A percentile compares a stretch with the other conserved stretches of the same genome.
phyloP scores from a whole-genome alignment of 2,113 vertebrate genomes.

The Ctenodactylus gundi region DNA sequence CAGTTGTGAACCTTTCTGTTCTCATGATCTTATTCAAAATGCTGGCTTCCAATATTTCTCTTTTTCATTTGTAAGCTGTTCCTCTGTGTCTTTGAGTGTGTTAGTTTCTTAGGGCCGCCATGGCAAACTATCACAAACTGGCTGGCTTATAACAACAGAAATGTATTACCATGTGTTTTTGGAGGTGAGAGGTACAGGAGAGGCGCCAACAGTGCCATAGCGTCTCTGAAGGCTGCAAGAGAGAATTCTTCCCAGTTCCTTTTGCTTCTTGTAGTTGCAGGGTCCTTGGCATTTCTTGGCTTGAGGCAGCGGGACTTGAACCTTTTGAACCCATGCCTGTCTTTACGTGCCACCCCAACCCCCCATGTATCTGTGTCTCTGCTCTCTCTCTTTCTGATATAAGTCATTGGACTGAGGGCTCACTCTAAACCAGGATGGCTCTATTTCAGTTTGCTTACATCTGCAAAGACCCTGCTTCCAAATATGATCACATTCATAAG shows the following conservation, averaged over 20 bases:
- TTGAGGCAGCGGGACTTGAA: neutral
- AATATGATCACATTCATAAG: neutral
- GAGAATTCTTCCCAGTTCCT: neutral
- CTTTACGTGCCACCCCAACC: neutral
- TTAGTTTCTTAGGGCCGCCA: neutral
- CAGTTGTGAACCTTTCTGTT: accelerated
- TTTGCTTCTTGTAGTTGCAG: neutral
- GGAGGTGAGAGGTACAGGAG: neutral
- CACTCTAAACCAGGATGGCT: neutral
- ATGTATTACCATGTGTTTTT: neutral
- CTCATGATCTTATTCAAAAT: accelerated
- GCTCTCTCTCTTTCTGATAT: neutral
- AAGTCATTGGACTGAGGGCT: neutral
- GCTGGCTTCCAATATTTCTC: neutral
- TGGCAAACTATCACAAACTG: neutral
- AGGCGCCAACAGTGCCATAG: neutral
- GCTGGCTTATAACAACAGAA: neutral
- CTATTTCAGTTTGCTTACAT: neutral
- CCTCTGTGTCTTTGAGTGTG: neutral
- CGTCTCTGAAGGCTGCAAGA: neutral
- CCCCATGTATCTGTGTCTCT: neutral
- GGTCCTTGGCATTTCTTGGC: accelerated
- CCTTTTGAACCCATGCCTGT: neutral
- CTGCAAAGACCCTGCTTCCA: neutral
- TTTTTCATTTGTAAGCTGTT: neutral